Evolutionary conservation across 2,888 invertebrate genomes (phyloP).

Genomic region (Epirrhoe alternata): DNA sequence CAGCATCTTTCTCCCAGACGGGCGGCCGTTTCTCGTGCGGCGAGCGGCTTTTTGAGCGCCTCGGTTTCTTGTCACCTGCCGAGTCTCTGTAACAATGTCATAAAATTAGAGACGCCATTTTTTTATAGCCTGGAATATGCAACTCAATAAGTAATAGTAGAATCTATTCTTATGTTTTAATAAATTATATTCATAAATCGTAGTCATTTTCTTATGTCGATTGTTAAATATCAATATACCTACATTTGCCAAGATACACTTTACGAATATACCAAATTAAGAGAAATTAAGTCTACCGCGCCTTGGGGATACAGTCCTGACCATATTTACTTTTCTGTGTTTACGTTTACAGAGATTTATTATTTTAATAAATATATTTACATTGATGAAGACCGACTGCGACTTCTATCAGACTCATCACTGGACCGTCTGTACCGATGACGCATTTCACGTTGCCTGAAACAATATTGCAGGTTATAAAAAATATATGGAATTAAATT

Average conservation of each 20-base stretch:
- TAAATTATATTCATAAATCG: no score
- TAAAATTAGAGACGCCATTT: constrained; percentile 6
- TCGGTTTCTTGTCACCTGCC: constrained; percentile 57
- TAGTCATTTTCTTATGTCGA: no score
- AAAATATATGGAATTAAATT: background rate
- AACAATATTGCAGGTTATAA: background rate
- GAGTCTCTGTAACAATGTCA: constrained; percentile 60
- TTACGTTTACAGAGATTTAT: background rate
- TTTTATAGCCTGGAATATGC: background rate
- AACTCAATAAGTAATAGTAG: no score
- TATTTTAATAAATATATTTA: constrained; percentile 47
- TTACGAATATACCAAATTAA: no score
- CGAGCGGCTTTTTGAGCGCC: constrained; percentile 64
- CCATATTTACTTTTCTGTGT: no score
- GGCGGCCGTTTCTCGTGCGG: constrained; percentile 60
- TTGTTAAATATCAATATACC: no score
- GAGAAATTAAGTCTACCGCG: no score
- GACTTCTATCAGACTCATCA: constrained; percentile 70
- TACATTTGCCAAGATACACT: no score
- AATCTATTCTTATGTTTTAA: no score
- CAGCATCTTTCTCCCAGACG: constrained; percentile 46
- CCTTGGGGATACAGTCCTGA: no score
- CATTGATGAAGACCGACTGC: constrained; percentile 73
- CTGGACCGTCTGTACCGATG: constrained; percentile 86
- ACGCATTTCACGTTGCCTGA: constrained; percentile 93